Conservation (phyloP, 2,797 vertebrate genomes). For the Lophotriccus pileatus region DNA sequence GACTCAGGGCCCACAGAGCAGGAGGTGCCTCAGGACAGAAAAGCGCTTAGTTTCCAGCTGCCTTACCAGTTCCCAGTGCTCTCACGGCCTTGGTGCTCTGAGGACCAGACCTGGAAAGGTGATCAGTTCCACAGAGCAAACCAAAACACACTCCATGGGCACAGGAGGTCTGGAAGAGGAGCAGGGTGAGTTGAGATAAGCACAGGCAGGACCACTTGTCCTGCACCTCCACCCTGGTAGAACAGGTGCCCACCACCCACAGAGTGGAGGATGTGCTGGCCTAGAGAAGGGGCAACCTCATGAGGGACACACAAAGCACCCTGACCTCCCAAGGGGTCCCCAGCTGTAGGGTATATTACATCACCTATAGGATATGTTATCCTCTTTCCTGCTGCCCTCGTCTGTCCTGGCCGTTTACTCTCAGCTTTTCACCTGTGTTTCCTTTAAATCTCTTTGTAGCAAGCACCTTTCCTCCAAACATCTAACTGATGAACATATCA, state of each 20-base stretch:
- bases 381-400: background rate
- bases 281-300: background rate
- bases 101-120: background rate
- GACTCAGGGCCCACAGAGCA: background rate
- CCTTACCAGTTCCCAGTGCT: background rate
- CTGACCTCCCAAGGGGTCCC: accelerated
- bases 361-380: background rate
- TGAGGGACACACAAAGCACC: background rate
- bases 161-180: background rate
- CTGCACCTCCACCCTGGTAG: accelerated
- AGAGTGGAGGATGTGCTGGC: accelerated
- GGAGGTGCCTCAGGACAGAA: background rate
- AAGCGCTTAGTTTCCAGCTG: background rate
- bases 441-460: background rate
- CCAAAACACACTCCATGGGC: accelerated
- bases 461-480: background rate
- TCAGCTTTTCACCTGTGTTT: background rate
- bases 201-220: background rate
- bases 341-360: background rate
- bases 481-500: accelerated
- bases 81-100: accelerated
- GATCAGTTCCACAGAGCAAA: background rate
- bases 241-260: accelerated
- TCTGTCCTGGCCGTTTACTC: background rate
- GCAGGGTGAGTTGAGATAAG: accelerated